Evolutionary conservation across 2,888 invertebrate species (phyloP).

Genomic region (Leptarthrus brevirostris): DNA sequence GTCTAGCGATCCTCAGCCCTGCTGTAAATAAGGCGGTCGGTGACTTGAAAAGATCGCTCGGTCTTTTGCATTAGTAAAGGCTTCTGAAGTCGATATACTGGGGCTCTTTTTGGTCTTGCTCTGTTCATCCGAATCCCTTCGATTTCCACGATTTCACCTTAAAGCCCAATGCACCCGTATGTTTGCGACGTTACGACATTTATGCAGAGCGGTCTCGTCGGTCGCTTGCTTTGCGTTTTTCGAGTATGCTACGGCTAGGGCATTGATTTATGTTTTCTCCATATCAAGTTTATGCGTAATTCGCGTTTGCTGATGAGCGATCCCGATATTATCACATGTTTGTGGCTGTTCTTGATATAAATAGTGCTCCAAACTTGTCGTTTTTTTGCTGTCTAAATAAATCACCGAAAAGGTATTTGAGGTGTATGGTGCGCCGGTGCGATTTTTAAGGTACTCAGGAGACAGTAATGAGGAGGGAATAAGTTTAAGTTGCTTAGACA

Average conservation of each 20-base stretch:
- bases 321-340: slow-evolving; percentile 45
- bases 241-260: slow-evolving; percentile 47
- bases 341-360: slow-evolving; percentile 24
- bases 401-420: neutral
- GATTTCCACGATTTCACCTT: slow-evolving; percentile 53
- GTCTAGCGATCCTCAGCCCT: slow-evolving; percentile 26
- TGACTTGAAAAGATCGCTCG: slow-evolving; percentile 53
- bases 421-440: no score
- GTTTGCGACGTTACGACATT: slow-evolving; percentile 52
- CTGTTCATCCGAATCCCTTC: slow-evolving; percentile 41
- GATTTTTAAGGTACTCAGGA: no score
- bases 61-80: slow-evolving; percentile 52
- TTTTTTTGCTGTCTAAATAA: neutral
- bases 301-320: slow-evolving; percentile 47
- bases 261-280: slow-evolving; percentile 53
- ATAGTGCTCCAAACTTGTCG: slow-evolving; percentile 6
- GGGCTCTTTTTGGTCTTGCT: slow-evolving; percentile 18
- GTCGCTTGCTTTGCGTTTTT: slow-evolving; percentile 49
- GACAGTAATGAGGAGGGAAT: no score
- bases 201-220: slow-evolving; percentile 39
- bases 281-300: slow-evolving; percentile 54
- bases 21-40: slow-evolving; percentile 49
- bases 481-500: no score
- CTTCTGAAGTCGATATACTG: slow-evolving; percentile 36
- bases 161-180: slow-evolving; percentile 53